Conservation (phyloP, 2,888 invertebrate genomes). For the Biston betularia region DNA sequence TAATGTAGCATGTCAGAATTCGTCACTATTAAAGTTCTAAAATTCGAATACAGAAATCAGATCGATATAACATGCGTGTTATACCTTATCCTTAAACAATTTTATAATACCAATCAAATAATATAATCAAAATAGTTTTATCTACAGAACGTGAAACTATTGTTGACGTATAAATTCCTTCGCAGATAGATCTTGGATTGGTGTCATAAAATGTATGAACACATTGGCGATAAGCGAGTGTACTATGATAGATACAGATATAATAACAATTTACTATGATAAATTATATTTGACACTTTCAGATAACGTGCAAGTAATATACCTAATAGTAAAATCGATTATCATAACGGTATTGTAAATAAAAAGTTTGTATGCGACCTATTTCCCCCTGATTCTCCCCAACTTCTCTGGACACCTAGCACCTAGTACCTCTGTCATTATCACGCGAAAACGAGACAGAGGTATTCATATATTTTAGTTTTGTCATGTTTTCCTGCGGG, state of each 20-base stretch:
- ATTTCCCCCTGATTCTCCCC: no score
- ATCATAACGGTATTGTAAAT: not conserved
- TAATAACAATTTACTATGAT: not conserved
- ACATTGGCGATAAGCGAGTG: not conserved
- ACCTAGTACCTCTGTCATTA: no score
- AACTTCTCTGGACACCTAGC: no score
- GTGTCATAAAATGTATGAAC: not conserved
- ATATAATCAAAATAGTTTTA: constrained; percentile 8
- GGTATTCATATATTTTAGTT: no score
- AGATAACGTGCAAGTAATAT: not conserved
- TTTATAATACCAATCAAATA: constrained; percentile 8
- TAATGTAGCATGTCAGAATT: no score
- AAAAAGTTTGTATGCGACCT: no score
- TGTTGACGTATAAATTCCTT: constrained; percentile 1
- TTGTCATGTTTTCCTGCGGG: no score
- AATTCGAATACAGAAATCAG: no score
- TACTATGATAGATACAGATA: constrained; percentile 5
- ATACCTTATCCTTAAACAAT: not conserved
- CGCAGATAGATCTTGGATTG: constrained; percentile 1
- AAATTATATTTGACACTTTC: not conserved
- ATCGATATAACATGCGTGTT: not conserved
- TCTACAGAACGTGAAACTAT: constrained; percentile 4
- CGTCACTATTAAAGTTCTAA: no score
- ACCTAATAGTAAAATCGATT: no score
- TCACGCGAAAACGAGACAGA: no score